Evolutionary conservation across 2,888 invertebrate species (phyloP), one percentile per base, ranked within the genome.

Genomic region (Chesias legatella): DNA sequence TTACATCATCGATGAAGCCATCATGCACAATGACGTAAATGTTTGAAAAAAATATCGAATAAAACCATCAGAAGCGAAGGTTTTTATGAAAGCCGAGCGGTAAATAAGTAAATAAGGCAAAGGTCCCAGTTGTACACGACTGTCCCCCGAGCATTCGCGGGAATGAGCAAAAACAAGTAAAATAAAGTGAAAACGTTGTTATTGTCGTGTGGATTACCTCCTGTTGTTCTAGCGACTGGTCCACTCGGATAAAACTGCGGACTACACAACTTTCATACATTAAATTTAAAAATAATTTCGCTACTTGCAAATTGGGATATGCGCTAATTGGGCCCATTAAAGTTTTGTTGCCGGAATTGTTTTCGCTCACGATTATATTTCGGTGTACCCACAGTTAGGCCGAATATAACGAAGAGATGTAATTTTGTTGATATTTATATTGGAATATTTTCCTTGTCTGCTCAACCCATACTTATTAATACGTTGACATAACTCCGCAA

Each of bases 171-270:
- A 80, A 83, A 80, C 70, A 75, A 77, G 73, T 71, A 73, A 76
- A 81, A 82, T 78, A 79, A 79, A 82, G 76, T 77, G 79, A 75
- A 79, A 82, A 82, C 74, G 75, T 75, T 78, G 77, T 81, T 80
- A 77, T 76, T 78, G 76, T 77, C 73, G 65, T 73, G 80, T 80
- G 79, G 76, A 76, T 82, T 79, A 79, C 76, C 64, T 67, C 65
- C 62, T 67, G 67, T 73, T 76, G 68, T 75, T 70, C 56, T 63
- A 67, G 63, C 64, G 66, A 67, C 63, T 45, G 44, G 40, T 23
- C 28, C 23, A 36, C 42, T 56, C 49, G 57, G 67, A 67, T 70
- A 70, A 58, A 71, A 73, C 71, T 74, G 71, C 64, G 62, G 63
- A 63, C 63, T 70, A 60, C 52, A 46, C 48, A 48, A 61, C 43